Evolutionary conservation across 2,797 vertebrate genomes (phyloP).

Genomic region (Xenops minutus): DNA sequence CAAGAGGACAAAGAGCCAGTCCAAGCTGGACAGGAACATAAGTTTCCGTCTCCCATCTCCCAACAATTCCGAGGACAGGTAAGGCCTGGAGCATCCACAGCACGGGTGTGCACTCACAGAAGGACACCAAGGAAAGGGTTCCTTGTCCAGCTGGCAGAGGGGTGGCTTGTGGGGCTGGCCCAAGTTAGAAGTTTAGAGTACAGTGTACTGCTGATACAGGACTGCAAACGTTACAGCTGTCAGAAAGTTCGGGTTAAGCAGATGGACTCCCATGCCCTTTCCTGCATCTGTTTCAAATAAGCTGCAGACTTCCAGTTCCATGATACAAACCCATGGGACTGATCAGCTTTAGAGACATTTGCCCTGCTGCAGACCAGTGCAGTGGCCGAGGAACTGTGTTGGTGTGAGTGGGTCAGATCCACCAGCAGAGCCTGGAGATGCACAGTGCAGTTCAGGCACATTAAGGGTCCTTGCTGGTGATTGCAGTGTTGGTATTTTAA

Average conservation of each 20-base stretch:
- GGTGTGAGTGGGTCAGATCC: background rate
- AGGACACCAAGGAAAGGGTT: background rate
- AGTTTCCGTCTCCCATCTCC: conserved; percentile 91
- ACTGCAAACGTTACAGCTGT: background rate
- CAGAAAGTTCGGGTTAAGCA: background rate
- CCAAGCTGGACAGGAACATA: conserved; percentile 91
- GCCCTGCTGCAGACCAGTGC: background rate
- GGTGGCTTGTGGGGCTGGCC: background rate
- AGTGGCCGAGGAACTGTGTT: background rate
- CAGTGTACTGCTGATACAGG: background rate
- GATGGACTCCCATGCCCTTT: background rate
- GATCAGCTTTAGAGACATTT: background rate
- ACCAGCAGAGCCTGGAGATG: background rate
- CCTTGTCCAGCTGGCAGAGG: background rate
- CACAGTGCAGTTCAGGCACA: background rate
- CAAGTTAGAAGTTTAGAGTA: background rate
- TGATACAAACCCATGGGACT: background rate
- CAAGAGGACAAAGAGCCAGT: conserved; percentile 96
- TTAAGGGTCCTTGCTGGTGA: background rate
- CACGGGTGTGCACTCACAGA: accelerated
- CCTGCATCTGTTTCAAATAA: background rate
- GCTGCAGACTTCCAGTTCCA: background rate
- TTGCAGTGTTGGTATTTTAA: background rate
- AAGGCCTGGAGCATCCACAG: background rate
- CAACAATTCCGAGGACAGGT: conserved; percentile 88